Conservation (phyloP, 2,797 vertebrate species). For the Pelochelys cantorii region DNA sequence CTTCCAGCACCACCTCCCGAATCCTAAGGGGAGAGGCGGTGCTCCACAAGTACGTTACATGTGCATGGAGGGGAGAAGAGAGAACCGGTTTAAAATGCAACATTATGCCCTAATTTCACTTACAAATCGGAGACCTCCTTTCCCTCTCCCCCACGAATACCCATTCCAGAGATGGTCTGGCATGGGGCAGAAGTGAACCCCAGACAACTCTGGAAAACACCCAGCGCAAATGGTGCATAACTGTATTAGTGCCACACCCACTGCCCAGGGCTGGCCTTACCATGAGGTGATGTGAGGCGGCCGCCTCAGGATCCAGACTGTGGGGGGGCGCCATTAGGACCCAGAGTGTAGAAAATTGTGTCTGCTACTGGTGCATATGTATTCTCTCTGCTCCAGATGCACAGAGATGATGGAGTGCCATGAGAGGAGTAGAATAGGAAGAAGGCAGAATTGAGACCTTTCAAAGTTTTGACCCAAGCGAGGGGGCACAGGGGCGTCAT, state of each 20-base stretch:
- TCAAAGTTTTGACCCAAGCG: no score
- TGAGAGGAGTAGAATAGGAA: no score
- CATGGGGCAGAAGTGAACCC: neutral
- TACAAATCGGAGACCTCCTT: neutral
- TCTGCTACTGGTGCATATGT: no score
- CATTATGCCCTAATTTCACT: neutral
- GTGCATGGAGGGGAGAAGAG: neutral
- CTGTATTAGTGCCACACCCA: neutral
- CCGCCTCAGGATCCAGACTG: no score
- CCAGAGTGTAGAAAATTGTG: no score
- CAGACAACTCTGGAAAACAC: neutral
- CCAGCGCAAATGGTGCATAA: neutral
- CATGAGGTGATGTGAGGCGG: no score
- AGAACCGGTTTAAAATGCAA: neutral
- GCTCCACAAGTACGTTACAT: neutral
- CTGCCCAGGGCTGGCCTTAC: neutral
- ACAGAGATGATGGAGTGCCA: no score
- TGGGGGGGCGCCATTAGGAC: no score
- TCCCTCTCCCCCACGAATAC: fast-evolving
- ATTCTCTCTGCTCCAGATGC: no score
- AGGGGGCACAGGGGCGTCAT: no score
- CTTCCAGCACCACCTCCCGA: neutral
- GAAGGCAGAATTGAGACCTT: no score
- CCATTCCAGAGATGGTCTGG: neutral
- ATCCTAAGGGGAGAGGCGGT: neutral